phyloP scores from a whole-genome alignment of 1,140 invertebrate species.

The Meteorus sp. region DNA sequence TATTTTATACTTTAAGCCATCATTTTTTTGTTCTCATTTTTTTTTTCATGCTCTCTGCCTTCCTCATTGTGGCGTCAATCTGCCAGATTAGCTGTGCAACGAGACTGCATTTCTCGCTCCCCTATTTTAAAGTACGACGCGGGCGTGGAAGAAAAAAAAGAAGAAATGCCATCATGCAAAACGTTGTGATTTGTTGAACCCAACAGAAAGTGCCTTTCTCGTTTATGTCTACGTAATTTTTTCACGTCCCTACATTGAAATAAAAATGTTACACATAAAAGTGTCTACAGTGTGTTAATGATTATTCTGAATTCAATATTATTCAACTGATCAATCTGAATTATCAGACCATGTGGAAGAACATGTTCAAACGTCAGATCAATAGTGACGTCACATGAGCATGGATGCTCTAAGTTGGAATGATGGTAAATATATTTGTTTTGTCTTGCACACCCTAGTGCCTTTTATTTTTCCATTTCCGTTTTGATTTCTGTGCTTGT shows the following conservation, averaged over 20 bases:
- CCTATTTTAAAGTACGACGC: neutral
- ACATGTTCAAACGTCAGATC: conserved; percentile 43
- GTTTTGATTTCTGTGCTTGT: neutral
- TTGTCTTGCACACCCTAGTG: neutral
- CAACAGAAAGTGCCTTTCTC: too few species aligned
- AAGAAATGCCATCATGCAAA: too few species aligned
- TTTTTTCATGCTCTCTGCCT: neutral
- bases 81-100: conserved; percentile 13
- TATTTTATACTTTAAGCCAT: too few species aligned
- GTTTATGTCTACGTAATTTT: too few species aligned
- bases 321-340: too few species aligned
- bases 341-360: too few species aligned
- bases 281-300: too few species aligned
- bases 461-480: neutral
- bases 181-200: too few species aligned
- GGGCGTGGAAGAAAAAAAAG: conserved; percentile 13
- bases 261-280: too few species aligned
- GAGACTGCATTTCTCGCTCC: neutral
- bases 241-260: too few species aligned
- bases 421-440: conserved; percentile 3
- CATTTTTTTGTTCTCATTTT: conserved; percentile 1
- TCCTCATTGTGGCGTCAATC: conserved; percentile 4
- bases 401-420: conserved; percentile 37
- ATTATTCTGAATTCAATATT: too few species aligned
- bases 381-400: conserved; percentile 43